These are phyloP conservation scores for Spodoptera picta DNA, from an alignment of 2,888 invertebrate species.

Conservation along the genomic window DNA sequence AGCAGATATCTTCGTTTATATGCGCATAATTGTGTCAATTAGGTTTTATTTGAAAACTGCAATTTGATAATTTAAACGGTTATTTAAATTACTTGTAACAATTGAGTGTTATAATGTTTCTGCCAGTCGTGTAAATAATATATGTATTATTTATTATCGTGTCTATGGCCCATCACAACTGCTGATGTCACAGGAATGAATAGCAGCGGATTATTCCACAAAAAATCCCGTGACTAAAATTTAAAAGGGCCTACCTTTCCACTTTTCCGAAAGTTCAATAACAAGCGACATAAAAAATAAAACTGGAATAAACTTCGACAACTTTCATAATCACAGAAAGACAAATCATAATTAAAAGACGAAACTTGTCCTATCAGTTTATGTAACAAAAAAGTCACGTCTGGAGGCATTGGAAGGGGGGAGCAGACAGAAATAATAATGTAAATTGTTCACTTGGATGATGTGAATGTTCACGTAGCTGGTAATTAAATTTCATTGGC, in stretches of 20 bases:
- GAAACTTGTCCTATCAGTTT: slow-evolving; percentile 29
- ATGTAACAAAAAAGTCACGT: slow-evolving; percentile 32
- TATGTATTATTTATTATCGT: no score
- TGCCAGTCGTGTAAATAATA: no score
- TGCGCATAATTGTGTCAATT: neutral
- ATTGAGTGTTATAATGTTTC: no score
- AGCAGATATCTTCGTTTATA: slow-evolving; percentile 13
- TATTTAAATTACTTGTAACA: no score
- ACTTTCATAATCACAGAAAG: slow-evolving; percentile 20
- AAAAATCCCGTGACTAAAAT: neutral
- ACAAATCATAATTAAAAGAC: slow-evolving; percentile 38
- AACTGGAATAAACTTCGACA: slow-evolving; percentile 22
- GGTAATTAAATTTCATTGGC: slow-evolving; percentile 55
- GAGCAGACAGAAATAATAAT: slow-evolving; percentile 29
- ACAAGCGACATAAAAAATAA: slow-evolving; percentile 10
- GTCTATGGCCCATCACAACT: no score
- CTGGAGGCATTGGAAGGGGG: slow-evolving; percentile 26
- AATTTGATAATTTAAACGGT: no score
- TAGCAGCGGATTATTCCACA: no score
- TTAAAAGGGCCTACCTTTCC: slow-evolving; percentile 1
- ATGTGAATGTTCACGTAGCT: slow-evolving; percentile 45
- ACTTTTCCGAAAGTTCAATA: slow-evolving; percentile 19
- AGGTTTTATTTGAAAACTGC: no score
- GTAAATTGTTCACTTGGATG: slow-evolving; percentile 41
- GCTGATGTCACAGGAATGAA: no score